phyloP scores from a whole-genome alignment of 2,888 invertebrate genomes.

The Carpatolechia fugitivella region DNA sequence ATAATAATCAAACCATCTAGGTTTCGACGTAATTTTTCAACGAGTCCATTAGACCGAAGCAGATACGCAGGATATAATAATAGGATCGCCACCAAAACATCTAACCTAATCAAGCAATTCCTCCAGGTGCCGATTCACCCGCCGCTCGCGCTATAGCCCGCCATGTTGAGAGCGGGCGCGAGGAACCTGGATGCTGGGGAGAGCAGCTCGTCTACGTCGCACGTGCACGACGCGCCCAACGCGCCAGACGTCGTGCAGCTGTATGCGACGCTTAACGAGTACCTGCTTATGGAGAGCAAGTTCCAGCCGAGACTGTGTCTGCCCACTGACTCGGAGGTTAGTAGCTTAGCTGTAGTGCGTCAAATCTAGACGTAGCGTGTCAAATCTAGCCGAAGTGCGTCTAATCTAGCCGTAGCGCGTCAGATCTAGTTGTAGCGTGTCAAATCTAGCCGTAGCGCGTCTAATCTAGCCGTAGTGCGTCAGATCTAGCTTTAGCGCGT shows the following conservation, averaged over 20 bases:
- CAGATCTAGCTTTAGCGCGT: background rate
- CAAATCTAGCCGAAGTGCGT: too few species aligned
- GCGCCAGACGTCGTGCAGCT: slow-evolving; percentile 52
- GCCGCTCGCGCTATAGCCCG: slow-evolving; percentile 65
- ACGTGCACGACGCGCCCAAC: slow-evolving; percentile 30
- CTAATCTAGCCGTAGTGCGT: too few species aligned
- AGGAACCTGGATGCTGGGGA: slow-evolving; percentile 81
- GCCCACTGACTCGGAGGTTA: slow-evolving; percentile 82
- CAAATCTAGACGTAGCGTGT: too few species aligned
- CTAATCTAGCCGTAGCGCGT: too few species aligned
- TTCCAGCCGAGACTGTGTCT: slow-evolving; percentile 84
- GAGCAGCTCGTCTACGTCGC: slow-evolving; percentile 28
- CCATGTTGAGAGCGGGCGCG: slow-evolving; percentile 80
- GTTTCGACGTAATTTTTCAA: too few species aligned
- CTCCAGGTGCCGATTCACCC: slow-evolving; percentile 74
- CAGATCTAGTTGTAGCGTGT: background rate
- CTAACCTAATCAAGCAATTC: background rate
- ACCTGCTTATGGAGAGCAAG: slow-evolving; percentile 83
- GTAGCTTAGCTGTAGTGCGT: too few species aligned
- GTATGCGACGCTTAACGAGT: slow-evolving; percentile 82
- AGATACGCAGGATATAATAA: background rate
- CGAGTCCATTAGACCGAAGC: too few species aligned
- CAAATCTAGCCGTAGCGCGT: too few species aligned
- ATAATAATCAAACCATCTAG: too few species aligned
- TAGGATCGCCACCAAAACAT: too few species aligned